phyloP scores from a whole-genome alignment of 2,113 vertebrate species.

The Parus major region DNA sequence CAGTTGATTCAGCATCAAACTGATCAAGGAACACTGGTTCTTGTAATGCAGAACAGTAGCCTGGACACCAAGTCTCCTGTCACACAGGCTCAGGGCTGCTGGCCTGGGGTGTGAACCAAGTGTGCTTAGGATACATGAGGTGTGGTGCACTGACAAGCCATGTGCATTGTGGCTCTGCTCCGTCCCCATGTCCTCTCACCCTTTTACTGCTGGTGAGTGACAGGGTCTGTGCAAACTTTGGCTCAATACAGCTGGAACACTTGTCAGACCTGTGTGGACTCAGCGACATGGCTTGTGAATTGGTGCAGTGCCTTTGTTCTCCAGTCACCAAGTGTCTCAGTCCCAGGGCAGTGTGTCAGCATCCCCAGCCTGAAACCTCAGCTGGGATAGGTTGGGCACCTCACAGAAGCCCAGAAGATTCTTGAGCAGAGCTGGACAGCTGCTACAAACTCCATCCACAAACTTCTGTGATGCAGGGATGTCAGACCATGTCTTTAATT shows the following conservation, averaged over 20 bases:
- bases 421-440: neutral
- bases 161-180: fast-evolving
- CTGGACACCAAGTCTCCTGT: neutral
- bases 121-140: fast-evolving
- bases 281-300: neutral
- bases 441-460: neutral
- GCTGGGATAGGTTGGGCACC: neutral
- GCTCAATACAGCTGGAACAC: neutral
- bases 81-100: neutral
- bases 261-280: neutral
- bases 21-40: neutral
- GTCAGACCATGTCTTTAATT: neutral
- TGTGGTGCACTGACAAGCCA: neutral
- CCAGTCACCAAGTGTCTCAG: neutral
- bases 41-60: neutral
- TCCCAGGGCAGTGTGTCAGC: neutral
- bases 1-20: neutral
- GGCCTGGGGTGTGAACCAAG: neutral
- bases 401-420: neutral
- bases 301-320: neutral
- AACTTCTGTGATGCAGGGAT: fast-evolving
- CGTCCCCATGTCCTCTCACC: neutral
- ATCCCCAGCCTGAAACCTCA: neutral
- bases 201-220: neutral
- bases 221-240: neutral